These are phyloP conservation scores for Marmota monax DNA, from an alignment of 2,113 vertebrate genomes.

Conservation along the genomic window DNA sequence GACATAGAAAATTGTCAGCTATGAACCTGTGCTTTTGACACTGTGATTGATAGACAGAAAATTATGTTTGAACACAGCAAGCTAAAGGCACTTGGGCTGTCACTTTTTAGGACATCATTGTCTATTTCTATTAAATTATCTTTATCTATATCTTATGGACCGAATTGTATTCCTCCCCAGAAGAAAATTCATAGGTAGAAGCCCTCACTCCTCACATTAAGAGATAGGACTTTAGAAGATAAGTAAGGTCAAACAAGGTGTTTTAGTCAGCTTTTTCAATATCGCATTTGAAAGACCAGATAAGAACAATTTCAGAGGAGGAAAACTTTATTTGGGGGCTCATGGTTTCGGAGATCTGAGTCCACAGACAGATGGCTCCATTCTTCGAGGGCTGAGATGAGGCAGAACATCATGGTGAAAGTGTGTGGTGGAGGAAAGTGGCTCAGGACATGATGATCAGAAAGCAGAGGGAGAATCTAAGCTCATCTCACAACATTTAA, in stretches of 20 bases:
- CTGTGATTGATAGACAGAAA: background rate
- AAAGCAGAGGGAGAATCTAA: too few species aligned
- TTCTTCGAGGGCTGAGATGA: too few species aligned
- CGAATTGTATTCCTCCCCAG: background rate
- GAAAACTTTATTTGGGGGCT: too few species aligned
- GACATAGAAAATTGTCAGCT: background rate
- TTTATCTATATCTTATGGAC: background rate
- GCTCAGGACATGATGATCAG: too few species aligned
- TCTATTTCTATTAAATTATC: background rate
- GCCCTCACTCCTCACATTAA: background rate
- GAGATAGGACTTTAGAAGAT: background rate
- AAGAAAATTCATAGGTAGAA: background rate
- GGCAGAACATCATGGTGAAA: too few species aligned
- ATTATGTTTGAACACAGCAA: background rate
- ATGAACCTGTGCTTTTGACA: background rate
- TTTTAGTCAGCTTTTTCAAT: too few species aligned
- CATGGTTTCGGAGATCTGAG: too few species aligned
- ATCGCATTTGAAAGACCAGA: too few species aligned
- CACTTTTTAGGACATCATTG: background rate
- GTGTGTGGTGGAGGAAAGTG: too few species aligned
- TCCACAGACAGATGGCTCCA: too few species aligned
- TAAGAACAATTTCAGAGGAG: too few species aligned
- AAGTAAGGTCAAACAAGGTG: background rate
- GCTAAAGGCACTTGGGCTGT: background rate
- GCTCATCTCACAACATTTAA: too few species aligned